Base-by-base conservation (phyloP, 2,113 vertebrate species). In the Tor tambroides region DNA sequence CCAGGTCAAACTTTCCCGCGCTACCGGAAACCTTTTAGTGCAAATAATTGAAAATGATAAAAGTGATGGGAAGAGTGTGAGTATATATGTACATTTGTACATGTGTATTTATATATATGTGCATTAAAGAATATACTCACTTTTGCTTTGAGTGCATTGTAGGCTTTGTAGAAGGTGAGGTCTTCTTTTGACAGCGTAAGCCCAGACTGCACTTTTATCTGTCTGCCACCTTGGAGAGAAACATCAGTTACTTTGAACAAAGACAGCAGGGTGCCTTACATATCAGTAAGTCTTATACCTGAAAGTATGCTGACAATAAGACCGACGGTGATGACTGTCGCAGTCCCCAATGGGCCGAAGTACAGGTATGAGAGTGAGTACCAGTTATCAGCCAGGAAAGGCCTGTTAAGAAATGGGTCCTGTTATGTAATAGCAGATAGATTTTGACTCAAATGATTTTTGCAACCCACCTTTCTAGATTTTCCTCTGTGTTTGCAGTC, bases 351-450 rank as follows among this genome's bases (percentile, higher is more conserved):
- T 5, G 95, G 95, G 89, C 95, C 95, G 91, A 97, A 96, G 94
- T 97, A 97, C 23, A 97, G 85, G 89, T 96, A 97, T 67, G 97
- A 98, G 82, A 97, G 87, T 21, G 96, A 96, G 92, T 97, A 96
- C 96, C 94, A 96, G 75, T 86, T 88, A 78, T 96, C 94, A 86
- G 93, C 95, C 84, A 96, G 88, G 6, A 35, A 77, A 84, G 94
- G 86, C 63, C 96, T 98, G 92, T n/a, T 88, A 59, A 88, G 5
- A 84, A 69, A 14, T 41, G 10, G 72, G 28, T 49, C 23, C 4
- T 41, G 8, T 75, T 46, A 82, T n/a, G 26, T 30, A 56, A 23
- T 5, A 15, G 8, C 56, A n/a, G 46, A 5, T 21, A 41, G 11
- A 56, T 28, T 19, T 63, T 59, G 32, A 14, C 8, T 83, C 12